Evolutionary conservation across 2,888 invertebrate species (phyloP), one percentile per base, ranked within the genome.

Genomic region (Scaptomyza caliginosa): DNA sequence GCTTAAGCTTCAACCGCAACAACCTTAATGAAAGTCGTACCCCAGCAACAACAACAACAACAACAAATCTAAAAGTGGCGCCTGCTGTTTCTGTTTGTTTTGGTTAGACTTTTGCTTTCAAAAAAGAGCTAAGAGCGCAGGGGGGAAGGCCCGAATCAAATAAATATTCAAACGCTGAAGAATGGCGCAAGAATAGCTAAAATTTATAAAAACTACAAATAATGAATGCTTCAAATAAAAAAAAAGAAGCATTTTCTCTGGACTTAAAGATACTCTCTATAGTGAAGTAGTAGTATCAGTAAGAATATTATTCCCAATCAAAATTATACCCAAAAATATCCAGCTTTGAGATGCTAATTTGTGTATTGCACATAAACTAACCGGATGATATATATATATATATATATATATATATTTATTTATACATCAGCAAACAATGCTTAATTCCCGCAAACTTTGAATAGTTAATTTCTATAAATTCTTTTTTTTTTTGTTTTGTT

Each of bases 1-100:
- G 83, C 82, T 87, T 79, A 85, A 74, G 67, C 67, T 28, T 5
- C 2, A 34, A 38, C 24, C 50, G 59, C 42, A 36, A 23, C 50
- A 55, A 34, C 39, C 72, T 55, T 55, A 59, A 71, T 67, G 62
- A 69, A 81, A 66, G 56, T 55, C 66, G 60, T 59, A 54, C 34
- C 34, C 28, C 34, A 2, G 30, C 28, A n/a, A n/a, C 2, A 42
- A 23, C 10, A 39, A 5, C 3, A 40, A 40, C 21, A 6, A 23
- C 0, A 40, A 34, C 6, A 57, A 57, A 54, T 46, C 39, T 32
- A 10, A 28, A 51, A 45, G 40, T 23, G 32, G 13, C 56, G 24
- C 13, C 55, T 7, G 39, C 30, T 23, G 13, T 2, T 46, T 38
- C n/a, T 26, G 34, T 11, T 10, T 10, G 0, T 26, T 26, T 13